Base-by-base conservation (phyloP, 1,140 invertebrate genomes). In the Belonocnema kinseyi region DNA sequence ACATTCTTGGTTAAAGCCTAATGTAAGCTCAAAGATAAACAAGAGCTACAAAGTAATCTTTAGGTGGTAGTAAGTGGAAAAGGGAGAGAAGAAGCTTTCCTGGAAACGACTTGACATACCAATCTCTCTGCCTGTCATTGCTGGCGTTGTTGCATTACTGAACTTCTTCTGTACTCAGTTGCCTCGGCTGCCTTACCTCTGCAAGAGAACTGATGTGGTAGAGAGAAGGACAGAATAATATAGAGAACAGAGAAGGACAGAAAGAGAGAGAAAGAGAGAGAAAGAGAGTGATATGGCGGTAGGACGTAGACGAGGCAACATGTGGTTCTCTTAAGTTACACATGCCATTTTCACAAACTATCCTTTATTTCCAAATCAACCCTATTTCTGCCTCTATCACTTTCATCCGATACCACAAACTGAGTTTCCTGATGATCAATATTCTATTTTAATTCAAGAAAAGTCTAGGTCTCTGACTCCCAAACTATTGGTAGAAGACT, bases 321-420 rank as follows among this genome's bases (percentile, higher is more conserved):
- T 84, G 86, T 88, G 85, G 85, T 88, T 87, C 79, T 78, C 81
- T 83, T 76, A 79, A 84, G 77, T 85, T 86, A 85, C 77, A 82
- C 79, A 75, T 83, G 77, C 81, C 79, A 80, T 80, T 84, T 79
- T 79, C 82, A 76, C 78, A 72, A 11, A 71, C 51, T 3, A 52
- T 8, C 46, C 17, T 71, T 10, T 11, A 19, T 33, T 75, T 70
- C 14, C 33, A 52, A 19, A 46, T 52, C 71, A 58, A 54, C 19
- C 71, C 21, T 50, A 56, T 72, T n/a, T 74, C 26, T 50, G 50
- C 61, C 26, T 73, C 46, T 33, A 75, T 61, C 56, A 58, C 19
- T 79, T 75, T 74, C 21, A 50, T 75, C 72, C 19, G 3, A n/a
- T 50, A 73, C 13, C 7, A 26, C 21, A 26, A 26, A 1, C 17